Conservation (phyloP, 2,888 invertebrate genomes). For the Polydrusus pterygomalis region DNA sequence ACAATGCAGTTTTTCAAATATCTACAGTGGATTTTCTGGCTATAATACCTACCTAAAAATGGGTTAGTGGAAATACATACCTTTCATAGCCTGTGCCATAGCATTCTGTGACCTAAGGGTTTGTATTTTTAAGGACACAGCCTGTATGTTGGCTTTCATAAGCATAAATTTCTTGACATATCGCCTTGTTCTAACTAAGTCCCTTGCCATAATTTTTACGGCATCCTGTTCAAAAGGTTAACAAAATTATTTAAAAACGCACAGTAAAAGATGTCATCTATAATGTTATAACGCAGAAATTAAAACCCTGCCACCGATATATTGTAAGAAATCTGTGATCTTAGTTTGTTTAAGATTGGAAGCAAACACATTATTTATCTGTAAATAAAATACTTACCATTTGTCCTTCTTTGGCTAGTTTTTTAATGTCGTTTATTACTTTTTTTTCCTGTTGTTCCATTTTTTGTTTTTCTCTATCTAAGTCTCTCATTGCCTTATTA, state of each 20-base stretch:
- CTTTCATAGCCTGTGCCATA: constrained; percentile 99
- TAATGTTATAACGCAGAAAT: no score
- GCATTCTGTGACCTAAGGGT: constrained; percentile 98
- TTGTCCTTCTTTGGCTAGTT: constrained; percentile 98
- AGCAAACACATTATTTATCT: no score
- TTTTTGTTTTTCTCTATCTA: constrained; percentile 91
- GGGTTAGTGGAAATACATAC: constrained; percentile 12
- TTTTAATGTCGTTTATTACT: constrained; percentile 97
- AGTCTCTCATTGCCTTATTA: constrained; percentile 98
- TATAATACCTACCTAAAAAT: no score
- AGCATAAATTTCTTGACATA: constrained; percentile 99
- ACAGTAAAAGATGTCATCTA: no score
- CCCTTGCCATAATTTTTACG: constrained; percentile 99
- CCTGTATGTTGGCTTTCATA: constrained; percentile 99
- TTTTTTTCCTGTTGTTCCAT: constrained; percentile 99
- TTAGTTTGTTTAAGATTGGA: no score
- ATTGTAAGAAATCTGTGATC: no score
- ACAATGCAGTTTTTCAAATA: no score
- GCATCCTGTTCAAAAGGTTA: constrained; percentile 83
- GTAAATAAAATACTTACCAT: constrained; percentile 80
- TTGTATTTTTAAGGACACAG: constrained; percentile 97
- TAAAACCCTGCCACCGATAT: no score
- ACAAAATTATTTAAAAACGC: background rate
- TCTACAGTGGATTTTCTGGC: no score
- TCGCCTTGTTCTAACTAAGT: constrained; percentile 94